A percentile compares a stretch with the other conserved stretches of the same genome.
Evolutionary conservation across 1,140 invertebrate species (phyloP).

Genomic region (Lasioglossum albipes): DNA sequence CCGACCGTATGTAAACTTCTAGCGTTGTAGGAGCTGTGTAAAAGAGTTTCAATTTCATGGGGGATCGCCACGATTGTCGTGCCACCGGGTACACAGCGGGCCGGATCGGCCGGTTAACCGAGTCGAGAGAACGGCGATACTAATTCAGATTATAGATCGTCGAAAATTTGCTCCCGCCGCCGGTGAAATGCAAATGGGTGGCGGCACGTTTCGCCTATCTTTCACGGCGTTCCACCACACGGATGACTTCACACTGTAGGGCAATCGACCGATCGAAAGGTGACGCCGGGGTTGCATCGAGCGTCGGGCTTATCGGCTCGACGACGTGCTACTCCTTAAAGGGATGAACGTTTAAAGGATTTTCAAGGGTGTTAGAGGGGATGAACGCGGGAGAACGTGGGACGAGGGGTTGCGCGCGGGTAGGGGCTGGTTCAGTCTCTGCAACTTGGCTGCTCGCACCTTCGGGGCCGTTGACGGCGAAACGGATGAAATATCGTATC

Average conservation of each 20-base stretch:
- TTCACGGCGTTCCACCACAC: constrained; percentile 28
- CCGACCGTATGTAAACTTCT: too few species aligned
- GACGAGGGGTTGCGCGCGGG: constrained; percentile 9
- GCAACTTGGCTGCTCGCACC: constrained; percentile 45
- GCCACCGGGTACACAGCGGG: background rate
- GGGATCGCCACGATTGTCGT: too few species aligned
- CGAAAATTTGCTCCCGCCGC: constrained; percentile 20
- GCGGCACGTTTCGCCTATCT: constrained; percentile 35
- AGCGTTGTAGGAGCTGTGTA: too few species aligned
- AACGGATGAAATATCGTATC: constrained; percentile 74
- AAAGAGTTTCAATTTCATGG: too few species aligned
- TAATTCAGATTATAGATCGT: constrained; percentile 25
- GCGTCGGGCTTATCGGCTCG: constrained; percentile 56
- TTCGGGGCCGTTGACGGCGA: constrained; percentile 63
- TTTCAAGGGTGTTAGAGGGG: constrained; percentile 49
- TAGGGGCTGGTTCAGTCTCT: background rate
- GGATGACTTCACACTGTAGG: constrained; percentile 39
- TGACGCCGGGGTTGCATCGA: constrained; percentile 43
- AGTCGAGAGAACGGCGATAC: background rate
- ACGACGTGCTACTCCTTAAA: constrained; percentile 60
- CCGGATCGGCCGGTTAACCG: background rate
- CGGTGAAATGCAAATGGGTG: constrained; percentile 34
- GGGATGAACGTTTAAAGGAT: constrained; percentile 67
- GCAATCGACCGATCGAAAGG: constrained; percentile 53
- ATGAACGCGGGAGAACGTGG: constrained; percentile 6